Conservation (phyloP, 1,140 invertebrate genomes). For the Diprion similis region DNA sequence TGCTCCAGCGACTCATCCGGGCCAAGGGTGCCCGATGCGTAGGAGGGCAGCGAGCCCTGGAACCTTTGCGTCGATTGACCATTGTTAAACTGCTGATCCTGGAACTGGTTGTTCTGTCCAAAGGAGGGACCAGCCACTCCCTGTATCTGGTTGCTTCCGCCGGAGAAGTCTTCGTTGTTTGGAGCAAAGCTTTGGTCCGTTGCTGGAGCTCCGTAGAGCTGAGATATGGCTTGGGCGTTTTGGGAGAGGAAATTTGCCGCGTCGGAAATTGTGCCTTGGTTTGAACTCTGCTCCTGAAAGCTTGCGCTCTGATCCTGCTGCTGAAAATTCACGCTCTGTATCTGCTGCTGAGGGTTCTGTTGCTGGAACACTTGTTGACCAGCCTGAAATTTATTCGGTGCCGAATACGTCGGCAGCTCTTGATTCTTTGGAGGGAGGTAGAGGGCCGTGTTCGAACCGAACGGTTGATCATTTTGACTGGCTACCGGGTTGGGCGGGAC, state of each 20-base stretch:
- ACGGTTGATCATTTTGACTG: slow-evolving; percentile 54
- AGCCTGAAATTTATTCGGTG: slow-evolving; percentile 32
- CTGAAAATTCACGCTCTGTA: slow-evolving; percentile 6
- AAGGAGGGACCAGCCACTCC: not conserved
- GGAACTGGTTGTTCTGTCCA: slow-evolving; percentile 28
- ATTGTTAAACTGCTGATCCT: not conserved
- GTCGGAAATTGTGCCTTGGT: slow-evolving; percentile 49
- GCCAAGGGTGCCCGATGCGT: slow-evolving; percentile 48
- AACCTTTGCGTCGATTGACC: slow-evolving; percentile 30
- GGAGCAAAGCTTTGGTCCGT: slow-evolving; percentile 50
- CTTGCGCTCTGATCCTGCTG: slow-evolving; percentile 31
- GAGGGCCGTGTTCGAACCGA: slow-evolving; percentile 47
- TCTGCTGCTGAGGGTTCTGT: not conserved
- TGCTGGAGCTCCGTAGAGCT: slow-evolving; percentile 49
- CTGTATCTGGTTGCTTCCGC: slow-evolving; percentile 36
- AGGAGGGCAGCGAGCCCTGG: slow-evolving; percentile 38
- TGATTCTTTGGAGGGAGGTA: slow-evolving; percentile 59
- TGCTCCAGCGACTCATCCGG: slow-evolving; percentile 44
- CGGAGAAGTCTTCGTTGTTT: slow-evolving; percentile 33
- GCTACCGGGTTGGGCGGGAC: slow-evolving; percentile 47
- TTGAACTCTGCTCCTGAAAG: slow-evolving; percentile 22
- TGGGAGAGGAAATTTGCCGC: slow-evolving; percentile 50
- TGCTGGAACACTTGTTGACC: slow-evolving; percentile 3
- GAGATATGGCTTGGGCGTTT: slow-evolving; percentile 54
- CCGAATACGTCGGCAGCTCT: slow-evolving; percentile 39